Conservation (phyloP, 2,888 invertebrate species). For the Uloborus plumipes region DNA sequence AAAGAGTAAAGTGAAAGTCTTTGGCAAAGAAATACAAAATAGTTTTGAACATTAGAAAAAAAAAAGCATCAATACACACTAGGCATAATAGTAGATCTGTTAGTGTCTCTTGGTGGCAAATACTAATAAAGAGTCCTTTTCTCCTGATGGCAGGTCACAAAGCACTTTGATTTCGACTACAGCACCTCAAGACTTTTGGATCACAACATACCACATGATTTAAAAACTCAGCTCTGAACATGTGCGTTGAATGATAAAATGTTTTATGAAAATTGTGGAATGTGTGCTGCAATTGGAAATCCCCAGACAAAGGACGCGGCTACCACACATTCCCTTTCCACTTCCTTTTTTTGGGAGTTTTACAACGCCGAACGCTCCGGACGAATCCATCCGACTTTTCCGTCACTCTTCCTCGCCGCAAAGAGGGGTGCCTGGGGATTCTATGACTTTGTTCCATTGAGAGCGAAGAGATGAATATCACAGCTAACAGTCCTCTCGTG, state of each 20-base stretch:
- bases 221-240: slow-evolving; percentile 43
- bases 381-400: slow-evolving; percentile 14
- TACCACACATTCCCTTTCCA: slow-evolving; percentile 4
- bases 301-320: slow-evolving; percentile 38
- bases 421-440: slow-evolving; percentile 18
- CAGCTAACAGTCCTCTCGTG: slow-evolving; percentile 59
- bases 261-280: slow-evolving; percentile 52
- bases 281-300: slow-evolving; percentile 30
- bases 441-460: slow-evolving; percentile 47
- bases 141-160: slow-evolving; percentile 47
- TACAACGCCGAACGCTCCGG: slow-evolving; percentile 21
- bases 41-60: slow-evolving; percentile 16
- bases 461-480: slow-evolving; percentile 60
- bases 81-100: slow-evolving; percentile 11
- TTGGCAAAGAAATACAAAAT: slow-evolving; percentile 36
- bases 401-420: slow-evolving; percentile 5
- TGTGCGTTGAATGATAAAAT: slow-evolving; percentile 61
- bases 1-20: slow-evolving; percentile 32
- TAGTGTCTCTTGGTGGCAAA: slow-evolving; percentile 60
- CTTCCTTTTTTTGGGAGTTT: neutral
- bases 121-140: slow-evolving; percentile 32
- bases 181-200: slow-evolving; percentile 47
- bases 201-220: slow-evolving; percentile 53
- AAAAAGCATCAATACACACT: slow-evolving; percentile 29
- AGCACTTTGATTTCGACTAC: slow-evolving; percentile 58